Percentiles rank a stretch among this genome's conserved stretches.
phyloP scores from a whole-genome alignment of 2,797 vertebrate genomes.

The Melanotaenia pygmaea region DNA sequence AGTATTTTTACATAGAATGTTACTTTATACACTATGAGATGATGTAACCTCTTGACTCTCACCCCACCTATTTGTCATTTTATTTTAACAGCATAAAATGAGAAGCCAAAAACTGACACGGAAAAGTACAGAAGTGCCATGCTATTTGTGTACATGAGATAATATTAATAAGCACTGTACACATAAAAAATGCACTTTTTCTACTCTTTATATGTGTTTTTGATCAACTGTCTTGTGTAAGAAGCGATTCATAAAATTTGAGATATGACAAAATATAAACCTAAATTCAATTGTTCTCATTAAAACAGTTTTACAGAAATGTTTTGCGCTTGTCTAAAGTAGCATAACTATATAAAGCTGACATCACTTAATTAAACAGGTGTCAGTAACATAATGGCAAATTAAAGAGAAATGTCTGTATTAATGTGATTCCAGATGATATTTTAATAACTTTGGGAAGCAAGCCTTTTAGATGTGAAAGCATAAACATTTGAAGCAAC shows the following conservation, averaged over 20 bases:
- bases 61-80: too few relatives aligned
- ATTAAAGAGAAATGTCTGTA: conserved; percentile 23
- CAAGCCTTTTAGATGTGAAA: conserved; percentile 27
- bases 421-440: conserved; percentile 56
- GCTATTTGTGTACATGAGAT: too few relatives aligned
- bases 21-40: too few relatives aligned
- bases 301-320: conserved; percentile 6
- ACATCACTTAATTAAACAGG: conserved; percentile 24
- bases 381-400: not conserved
- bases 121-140: too few relatives aligned
- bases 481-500: not conserved
- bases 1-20: too few relatives aligned
- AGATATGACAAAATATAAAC: not conserved
- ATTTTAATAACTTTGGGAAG: conserved; percentile 51
- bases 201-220: not conserved
- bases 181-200: not conserved
- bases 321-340: conserved; percentile 3
- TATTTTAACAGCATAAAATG: too few relatives aligned
- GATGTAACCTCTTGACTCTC: too few relatives aligned
- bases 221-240: too few relatives aligned
- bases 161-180: too few relatives aligned
- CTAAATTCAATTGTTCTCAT: not conserved
- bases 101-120: too few relatives aligned
- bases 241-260: too few relatives aligned
- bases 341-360: not conserved